A percentile compares a stretch with the other conserved stretches of the same genome.
Evolutionary conservation across 35 echinoderm and acorn worm species (phyloP).

Genomic region (Heliocidaris tuberculata): DNA sequence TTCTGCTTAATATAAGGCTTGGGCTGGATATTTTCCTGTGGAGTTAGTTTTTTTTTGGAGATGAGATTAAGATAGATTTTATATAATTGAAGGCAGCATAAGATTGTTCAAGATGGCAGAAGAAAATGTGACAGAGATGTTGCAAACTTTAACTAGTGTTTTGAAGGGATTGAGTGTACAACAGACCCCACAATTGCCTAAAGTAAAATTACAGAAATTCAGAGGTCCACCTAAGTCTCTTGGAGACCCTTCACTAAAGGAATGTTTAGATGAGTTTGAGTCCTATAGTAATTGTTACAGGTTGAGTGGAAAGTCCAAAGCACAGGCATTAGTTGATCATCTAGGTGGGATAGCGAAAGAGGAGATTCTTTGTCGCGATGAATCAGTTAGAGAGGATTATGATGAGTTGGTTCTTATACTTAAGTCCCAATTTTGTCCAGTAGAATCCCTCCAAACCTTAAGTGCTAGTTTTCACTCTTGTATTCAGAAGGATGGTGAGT

Average conservation of each 20-base stretch:
- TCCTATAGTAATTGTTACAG: neutral
- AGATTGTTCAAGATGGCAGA: too few species aligned
- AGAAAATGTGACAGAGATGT: too few species aligned
- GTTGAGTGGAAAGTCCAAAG: constrained; percentile 7
- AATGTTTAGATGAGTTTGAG: constrained; percentile 8
- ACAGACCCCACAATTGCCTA: neutral
- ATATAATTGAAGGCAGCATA: too few species aligned
- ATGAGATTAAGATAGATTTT: too few species aligned
- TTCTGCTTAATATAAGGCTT: too few species aligned
- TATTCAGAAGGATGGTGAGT: constrained; percentile 35
- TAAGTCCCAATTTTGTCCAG: constrained; percentile 46
- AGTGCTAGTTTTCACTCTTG: constrained; percentile 49
- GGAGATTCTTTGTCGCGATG: neutral
- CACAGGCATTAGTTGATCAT: constrained; percentile 1
- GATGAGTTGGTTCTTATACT: neutral
- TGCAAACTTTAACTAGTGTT: too few species aligned
- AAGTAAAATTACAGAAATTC: neutral
- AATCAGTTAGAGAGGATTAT: neutral
- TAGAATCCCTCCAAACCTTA: constrained; percentile 41
- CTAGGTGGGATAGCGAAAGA: constrained; percentile 38
- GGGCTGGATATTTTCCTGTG: too few species aligned
- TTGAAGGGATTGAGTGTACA: too few species aligned
- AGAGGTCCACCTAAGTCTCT: neutral
- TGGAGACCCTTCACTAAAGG: constrained; percentile 20
- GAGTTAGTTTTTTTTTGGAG: too few species aligned